phyloP scores from a whole-genome alignment of 2,888 invertebrate species.

The Beris morrisii region DNA sequence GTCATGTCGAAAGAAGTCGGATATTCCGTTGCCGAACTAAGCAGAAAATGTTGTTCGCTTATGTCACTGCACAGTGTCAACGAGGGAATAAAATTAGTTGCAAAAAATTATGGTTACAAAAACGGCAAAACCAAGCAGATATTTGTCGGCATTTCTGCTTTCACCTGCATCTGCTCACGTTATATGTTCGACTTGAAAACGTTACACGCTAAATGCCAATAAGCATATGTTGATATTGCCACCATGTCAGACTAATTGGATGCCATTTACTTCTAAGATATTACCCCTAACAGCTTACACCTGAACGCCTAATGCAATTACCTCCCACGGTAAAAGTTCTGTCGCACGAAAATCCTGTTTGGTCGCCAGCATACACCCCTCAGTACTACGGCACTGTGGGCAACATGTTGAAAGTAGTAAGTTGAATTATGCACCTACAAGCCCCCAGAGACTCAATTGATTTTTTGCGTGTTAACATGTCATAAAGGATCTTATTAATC shows the following conservation, averaged over 20 bases:
- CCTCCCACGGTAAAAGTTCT: constrained; percentile 3
- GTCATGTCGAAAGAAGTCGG: no score
- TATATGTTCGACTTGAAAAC: neutral
- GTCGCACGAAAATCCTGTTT: constrained; percentile 13
- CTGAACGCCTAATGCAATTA: constrained; percentile 26
- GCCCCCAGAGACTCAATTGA: constrained; percentile 16
- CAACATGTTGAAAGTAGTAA: constrained; percentile 7
- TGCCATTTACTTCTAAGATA: constrained; percentile 26
- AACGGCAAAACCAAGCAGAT: no score
- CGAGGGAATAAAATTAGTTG: no score
- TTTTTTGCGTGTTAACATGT: constrained; percentile 20
- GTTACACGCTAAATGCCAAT: constrained; percentile 12
- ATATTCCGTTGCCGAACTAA: no score
- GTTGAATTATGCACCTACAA: constrained; percentile 15
- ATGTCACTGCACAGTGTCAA: no score
- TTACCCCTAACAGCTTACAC: constrained; percentile 27
- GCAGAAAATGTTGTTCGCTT: no score
- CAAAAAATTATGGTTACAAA: no score
- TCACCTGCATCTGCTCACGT: no score
- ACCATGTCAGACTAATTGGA: constrained; percentile 19
- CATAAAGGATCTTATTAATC: constrained; percentile 24
- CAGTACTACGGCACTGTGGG: neutral
- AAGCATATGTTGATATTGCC: constrained; percentile 14
- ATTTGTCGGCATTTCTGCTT: no score
- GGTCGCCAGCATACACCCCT: no score